Evolutionary conservation across 2,888 invertebrate genomes (phyloP).

Genomic region (Xestoiulus laeticollis): DNA sequence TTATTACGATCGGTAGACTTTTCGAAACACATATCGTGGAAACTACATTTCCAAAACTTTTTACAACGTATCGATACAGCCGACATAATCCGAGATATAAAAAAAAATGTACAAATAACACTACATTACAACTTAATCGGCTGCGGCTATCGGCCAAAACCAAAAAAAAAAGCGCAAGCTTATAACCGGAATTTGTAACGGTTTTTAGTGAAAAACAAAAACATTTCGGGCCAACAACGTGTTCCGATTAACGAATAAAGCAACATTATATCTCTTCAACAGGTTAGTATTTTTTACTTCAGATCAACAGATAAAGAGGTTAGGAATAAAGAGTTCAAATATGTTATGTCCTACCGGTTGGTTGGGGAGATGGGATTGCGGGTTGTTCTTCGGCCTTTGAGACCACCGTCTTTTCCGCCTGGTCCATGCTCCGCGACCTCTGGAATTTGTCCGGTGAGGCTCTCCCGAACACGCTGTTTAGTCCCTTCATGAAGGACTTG

Average conservation of each 20-base stretch:
- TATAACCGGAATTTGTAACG: too few species aligned
- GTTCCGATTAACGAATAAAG: not conserved
- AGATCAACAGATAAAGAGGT: not conserved
- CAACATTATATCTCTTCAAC: not conserved
- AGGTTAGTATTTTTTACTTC: not conserved
- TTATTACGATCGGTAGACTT: too few species aligned
- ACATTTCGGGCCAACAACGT: too few species aligned
- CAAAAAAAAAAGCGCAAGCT: too few species aligned
- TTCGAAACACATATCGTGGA: too few species aligned
- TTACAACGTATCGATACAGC: too few species aligned
- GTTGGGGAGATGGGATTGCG: not conserved
- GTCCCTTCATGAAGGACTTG: slow-evolving; percentile 45
- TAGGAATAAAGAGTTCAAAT: not conserved
- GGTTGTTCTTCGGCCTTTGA: not conserved
- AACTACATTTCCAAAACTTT: too few species aligned
- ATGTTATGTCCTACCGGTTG: slow-evolving; percentile 52
- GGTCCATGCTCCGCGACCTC: slow-evolving; percentile 49
- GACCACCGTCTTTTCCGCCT: not conserved
- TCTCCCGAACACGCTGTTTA: slow-evolving; percentile 49
- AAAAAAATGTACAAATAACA: too few species aligned
- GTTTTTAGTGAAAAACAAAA: too few species aligned
- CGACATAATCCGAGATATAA: too few species aligned
- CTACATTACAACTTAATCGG: too few species aligned
- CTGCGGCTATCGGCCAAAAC: too few species aligned
- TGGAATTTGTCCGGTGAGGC: slow-evolving; percentile 48